A percentile compares a stretch with the other conserved stretches of the same genome.
Evolutionary conservation across 2,113 vertebrate species (phyloP).

Genomic region (Hucho hucho): DNA sequence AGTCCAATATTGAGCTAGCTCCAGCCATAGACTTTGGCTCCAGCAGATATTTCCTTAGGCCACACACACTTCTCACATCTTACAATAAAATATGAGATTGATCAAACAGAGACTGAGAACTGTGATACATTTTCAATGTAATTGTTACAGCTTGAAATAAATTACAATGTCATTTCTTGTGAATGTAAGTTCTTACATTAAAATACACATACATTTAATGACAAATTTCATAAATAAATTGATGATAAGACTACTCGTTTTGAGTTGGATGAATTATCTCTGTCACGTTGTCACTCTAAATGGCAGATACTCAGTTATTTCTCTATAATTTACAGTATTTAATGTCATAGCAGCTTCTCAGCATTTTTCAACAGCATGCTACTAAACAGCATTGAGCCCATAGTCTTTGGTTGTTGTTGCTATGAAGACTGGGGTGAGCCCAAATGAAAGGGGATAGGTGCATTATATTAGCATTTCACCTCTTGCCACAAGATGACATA

Average conservation of each 20-base stretch:
- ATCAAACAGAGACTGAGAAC: conserved; percentile 17
- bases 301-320: conserved; percentile 39
- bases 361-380: conserved; percentile 11
- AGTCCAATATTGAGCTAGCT: too few relatives aligned
- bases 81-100: neutral
- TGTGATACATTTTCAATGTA: conserved; percentile 41
- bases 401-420: conserved; percentile 29
- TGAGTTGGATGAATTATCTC: conserved; percentile 31
- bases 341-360: conserved; percentile 19
- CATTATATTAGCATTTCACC: conserved; percentile 11
- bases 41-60: neutral
- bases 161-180: conserved; percentile 44
- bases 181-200: conserved; percentile 46
- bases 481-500: conserved; percentile 15
- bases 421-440: neutral
- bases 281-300: conserved; percentile 44
- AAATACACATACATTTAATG: conserved; percentile 54
- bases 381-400: neutral
- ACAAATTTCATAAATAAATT: conserved; percentile 52
- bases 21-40: neutral
- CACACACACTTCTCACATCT: neutral
- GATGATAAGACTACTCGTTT: conserved; percentile 8
- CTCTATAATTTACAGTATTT: conserved; percentile 11
- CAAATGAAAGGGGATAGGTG: conserved; percentile 15
- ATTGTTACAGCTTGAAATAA: conserved; percentile 53